Percentiles rank a stretch among this genome's conserved stretches.
phyloP scores from a whole-genome alignment of 2,888 invertebrate species.

The Scaptomyza reducta region DNA sequence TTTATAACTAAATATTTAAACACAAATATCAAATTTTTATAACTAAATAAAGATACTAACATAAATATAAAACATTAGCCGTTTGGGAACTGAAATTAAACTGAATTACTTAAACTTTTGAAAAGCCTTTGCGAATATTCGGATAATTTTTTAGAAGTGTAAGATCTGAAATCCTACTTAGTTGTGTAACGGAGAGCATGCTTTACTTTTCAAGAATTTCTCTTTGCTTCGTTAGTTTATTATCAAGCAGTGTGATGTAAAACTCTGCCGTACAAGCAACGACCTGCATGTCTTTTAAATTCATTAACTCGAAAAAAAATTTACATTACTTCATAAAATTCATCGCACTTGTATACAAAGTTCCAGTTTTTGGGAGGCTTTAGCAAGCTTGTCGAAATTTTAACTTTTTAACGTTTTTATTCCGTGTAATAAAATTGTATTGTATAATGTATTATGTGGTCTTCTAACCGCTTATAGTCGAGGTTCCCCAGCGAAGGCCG shows the following conservation, averaged over 20 bases:
- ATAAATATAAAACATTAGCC: neutral
- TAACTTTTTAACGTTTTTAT: conserved; percentile 21
- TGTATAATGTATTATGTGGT: conserved; percentile 10
- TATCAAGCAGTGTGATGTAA: no score
- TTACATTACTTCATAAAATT: conserved; percentile 35
- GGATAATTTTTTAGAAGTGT: neutral
- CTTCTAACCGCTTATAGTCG: conserved; percentile 35
- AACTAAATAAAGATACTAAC: neutral
- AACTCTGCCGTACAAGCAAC: neutral
- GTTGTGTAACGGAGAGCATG: neutral
- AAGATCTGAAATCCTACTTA: neutral
- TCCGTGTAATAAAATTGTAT: conserved; percentile 25
- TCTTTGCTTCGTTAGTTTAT: neutral
- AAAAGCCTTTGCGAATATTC: neutral
- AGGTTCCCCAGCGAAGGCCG: conserved; percentile 37
- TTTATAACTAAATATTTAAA: no score
- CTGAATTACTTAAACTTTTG: no score
- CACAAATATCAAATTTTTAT: no score
- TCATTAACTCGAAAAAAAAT: conserved; percentile 19
- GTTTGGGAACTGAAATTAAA: no score
- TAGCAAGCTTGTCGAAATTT: conserved; percentile 19
- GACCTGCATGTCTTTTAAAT: conserved; percentile 9
- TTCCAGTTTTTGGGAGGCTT: conserved; percentile 2
- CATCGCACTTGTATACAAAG: conserved; percentile 12
- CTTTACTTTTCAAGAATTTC: neutral